Evolutionary conservation across 2,888 invertebrate genomes (phyloP).

Genomic region (Lamellibrachia columna): DNA sequence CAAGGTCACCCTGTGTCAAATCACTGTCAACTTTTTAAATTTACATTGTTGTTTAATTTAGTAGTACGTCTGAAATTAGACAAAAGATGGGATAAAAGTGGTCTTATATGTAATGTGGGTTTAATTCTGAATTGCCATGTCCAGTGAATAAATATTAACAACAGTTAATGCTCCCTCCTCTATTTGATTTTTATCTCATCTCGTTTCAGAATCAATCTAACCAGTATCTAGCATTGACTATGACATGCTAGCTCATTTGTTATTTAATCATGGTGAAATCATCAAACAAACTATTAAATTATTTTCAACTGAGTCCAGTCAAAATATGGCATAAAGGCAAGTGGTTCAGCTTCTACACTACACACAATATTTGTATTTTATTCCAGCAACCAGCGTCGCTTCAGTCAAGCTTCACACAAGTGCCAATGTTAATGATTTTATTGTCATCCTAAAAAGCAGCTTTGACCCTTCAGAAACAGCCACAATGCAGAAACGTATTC

Average conservation of each 20-base stretch:
- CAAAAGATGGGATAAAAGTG: not conserved
- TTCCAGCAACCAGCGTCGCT: not conserved
- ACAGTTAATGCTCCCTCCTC: not conserved
- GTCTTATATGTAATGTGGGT: not conserved
- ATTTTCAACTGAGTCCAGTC: too few species aligned
- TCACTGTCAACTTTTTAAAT: not conserved
- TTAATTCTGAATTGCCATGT: constrained; percentile 1
- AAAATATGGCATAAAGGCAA: too few species aligned
- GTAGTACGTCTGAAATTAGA: not conserved
- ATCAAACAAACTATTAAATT: too few species aligned
- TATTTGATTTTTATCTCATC: too few species aligned
- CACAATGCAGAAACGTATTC: not conserved
- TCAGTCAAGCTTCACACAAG: not conserved
- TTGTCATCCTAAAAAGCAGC: not conserved
- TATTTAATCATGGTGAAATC: too few species aligned
- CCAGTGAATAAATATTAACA: not conserved
- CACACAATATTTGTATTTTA: too few species aligned
- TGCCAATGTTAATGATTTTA: not conserved
- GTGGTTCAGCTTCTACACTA: too few species aligned
- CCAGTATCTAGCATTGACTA: too few species aligned
- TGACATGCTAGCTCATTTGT: too few species aligned
- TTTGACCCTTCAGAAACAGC: not conserved
- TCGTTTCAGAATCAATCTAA: too few species aligned
- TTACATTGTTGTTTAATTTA: not conserved
- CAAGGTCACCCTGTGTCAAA: not conserved